A percentile compares a stretch with the other conserved stretches of the same genome.
These are phyloP conservation scores for Brachymystax lenok DNA, from an alignment of 2,797 vertebrate genomes.

Conservation along the genomic window DNA sequence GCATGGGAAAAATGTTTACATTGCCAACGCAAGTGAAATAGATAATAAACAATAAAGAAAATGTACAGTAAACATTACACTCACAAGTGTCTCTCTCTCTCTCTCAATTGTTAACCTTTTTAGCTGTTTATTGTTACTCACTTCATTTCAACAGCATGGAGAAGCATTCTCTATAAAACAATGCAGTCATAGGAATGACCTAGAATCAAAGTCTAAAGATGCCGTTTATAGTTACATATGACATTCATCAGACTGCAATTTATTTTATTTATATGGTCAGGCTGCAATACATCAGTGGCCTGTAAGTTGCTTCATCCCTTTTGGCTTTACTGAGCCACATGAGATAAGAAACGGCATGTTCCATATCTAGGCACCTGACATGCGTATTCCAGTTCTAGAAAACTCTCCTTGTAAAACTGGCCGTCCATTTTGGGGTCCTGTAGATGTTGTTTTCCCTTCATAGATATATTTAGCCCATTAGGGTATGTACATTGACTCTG, in stretches of 20 bases:
- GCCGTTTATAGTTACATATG: constrained; percentile 66
- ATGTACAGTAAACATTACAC: no score
- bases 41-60: no score
- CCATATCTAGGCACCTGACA: constrained; percentile 71
- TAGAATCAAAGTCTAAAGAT: constrained; percentile 61
- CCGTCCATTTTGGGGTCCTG: constrained; percentile 55
- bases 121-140: not conserved
- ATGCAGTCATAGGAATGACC: constrained; percentile 46
- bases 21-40: no score
- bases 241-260: constrained; percentile 76
- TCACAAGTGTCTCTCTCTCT: no score
- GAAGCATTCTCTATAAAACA: constrained; percentile 58
- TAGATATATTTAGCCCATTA: constrained; percentile 60
- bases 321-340: constrained; percentile 65
- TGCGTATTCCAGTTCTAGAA: constrained; percentile 63
- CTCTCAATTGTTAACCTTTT: constrained; percentile 29
- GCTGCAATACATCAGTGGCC: constrained; percentile 77
- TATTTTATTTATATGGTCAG: constrained; percentile 74
- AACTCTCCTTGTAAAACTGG: constrained; percentile 60
- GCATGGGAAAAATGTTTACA: no score
- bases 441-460: constrained; percentile 35
- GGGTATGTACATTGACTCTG: constrained; percentile 53
- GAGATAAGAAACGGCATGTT: constrained; percentile 75
- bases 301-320: constrained; percentile 70
- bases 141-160: constrained; percentile 44